Evolutionary conservation across 2,113 vertebrate genomes (phyloP).

Genomic region (Indri indri): DNA sequence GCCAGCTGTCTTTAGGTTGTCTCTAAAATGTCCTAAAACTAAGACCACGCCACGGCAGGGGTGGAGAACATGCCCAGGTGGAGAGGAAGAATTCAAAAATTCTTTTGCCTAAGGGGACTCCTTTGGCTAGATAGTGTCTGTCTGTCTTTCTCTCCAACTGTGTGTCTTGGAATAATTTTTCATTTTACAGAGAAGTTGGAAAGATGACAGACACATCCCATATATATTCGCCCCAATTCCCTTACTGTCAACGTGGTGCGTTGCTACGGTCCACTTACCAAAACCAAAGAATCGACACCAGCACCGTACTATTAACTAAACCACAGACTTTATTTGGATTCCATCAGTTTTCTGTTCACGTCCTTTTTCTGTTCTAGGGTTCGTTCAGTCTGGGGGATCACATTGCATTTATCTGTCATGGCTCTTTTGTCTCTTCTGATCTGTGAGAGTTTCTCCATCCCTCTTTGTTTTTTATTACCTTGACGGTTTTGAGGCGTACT

Average conservation of each 20-base stretch:
- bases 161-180: background rate
- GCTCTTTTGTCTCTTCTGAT: background rate
- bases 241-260: background rate
- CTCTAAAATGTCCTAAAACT: background rate
- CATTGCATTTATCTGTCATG: accelerated
- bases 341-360: background rate
- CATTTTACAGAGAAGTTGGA: background rate
- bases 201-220: background rate
- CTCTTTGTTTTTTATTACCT: background rate
- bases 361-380: background rate
- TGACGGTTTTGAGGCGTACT: background rate
- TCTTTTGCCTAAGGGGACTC: background rate
- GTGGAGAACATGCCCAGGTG: background rate
- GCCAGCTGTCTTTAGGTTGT: background rate
- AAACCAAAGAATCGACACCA: background rate
- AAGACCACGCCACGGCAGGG: background rate
- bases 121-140: background rate
- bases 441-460: background rate
- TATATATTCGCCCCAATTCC: background rate
- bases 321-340: background rate
- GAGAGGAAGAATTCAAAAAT: background rate
- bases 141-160: background rate
- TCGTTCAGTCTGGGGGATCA: background rate
- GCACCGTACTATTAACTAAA: background rate
- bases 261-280: background rate